Conservation (phyloP, 1,140 invertebrate genomes). For the Metaphire vulgaris region DNA sequence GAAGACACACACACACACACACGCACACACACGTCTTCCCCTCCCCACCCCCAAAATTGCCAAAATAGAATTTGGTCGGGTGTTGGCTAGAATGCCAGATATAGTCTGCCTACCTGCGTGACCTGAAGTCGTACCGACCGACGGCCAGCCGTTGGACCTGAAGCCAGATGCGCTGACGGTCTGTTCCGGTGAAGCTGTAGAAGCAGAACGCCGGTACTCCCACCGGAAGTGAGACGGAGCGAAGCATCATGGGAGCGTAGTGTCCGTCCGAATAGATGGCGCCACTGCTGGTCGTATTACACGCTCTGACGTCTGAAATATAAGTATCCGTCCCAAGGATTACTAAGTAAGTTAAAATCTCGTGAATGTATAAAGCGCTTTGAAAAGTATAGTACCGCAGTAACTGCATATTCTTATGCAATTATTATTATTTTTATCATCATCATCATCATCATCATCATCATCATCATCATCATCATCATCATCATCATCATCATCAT, state of each 20-base stretch:
- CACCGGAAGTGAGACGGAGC: not conserved
- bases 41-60: no score
- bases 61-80: no score
- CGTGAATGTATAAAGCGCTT: no score
- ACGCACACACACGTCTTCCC: no score
- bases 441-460: no score
- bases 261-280: not conserved
- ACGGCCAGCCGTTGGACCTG: not conserved
- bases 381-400: no score
- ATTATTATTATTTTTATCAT: no score
- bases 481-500: slow-evolving; percentile 19
- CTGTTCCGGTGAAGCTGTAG: not conserved
- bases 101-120: not conserved
- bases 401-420: no score
- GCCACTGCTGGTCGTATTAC: not conserved
- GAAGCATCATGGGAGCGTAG: not conserved
- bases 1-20: no score
- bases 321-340: no score
- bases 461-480: slow-evolving; percentile 11
- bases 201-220: not conserved
- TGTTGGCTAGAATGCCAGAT: no score
- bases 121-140: not conserved
- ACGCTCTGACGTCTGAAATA: not conserved
- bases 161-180: not conserved
- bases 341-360: no score